Conservation (phyloP, 2,113 vertebrate genomes). For the Lepisosteus oculatus region DNA sequence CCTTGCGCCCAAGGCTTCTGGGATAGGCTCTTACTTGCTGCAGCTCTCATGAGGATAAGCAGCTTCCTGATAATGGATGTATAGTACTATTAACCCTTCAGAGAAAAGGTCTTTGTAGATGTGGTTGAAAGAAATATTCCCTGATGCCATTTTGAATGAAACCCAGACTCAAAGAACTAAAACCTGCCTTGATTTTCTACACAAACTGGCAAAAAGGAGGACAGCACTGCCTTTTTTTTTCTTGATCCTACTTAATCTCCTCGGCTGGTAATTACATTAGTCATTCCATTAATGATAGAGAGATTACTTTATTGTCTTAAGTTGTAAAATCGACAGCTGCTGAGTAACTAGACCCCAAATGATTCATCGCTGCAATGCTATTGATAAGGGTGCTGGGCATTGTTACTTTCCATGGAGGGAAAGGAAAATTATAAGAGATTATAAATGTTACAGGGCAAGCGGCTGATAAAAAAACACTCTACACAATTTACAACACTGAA, state of each 20-base stretch:
- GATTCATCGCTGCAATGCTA: conserved; percentile 24
- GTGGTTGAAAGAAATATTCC: no score
- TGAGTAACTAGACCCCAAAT: conserved; percentile 1
- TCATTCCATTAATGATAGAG: conserved; percentile 60
- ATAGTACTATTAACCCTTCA: no score
- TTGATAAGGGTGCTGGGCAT: conserved; percentile 45
- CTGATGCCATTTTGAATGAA: no score
- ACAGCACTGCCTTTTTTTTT: neutral
- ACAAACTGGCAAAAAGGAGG: neutral
- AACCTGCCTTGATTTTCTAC: no score
- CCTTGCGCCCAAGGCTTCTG: no score
- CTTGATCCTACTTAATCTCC: conserved; percentile 12
- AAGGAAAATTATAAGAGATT: conserved; percentile 54
- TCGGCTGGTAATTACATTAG: conserved; percentile 54
- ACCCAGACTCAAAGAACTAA: no score
- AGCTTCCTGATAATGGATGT: no score
- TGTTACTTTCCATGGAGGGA: conserved; percentile 41
- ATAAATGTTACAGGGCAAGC: conserved; percentile 39
- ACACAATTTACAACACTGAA: no score
- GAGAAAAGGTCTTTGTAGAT: no score
- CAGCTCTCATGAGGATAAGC: no score
- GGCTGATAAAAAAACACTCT: conserved; percentile 32
- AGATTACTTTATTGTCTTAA: conserved; percentile 65
- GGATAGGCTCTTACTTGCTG: no score
- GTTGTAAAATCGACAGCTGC: conserved; percentile 50